Base-by-base conservation (phyloP, 2,888 invertebrate genomes). In the Druceiella hillmani region DNA sequence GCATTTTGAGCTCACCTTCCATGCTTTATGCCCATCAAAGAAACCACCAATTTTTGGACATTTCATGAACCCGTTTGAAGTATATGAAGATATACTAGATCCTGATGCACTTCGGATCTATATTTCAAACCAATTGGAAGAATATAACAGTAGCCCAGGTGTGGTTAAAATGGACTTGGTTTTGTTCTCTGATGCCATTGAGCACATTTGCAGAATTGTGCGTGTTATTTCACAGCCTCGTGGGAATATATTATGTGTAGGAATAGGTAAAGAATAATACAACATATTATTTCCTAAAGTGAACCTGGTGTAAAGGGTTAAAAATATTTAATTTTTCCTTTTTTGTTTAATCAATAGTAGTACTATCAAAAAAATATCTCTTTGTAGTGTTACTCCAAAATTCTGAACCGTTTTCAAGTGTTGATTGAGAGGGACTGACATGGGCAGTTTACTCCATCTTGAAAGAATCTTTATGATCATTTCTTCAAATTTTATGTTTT, bases 271-370 rank as follows among this genome's bases (percentile, higher is more conserved):
- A 40, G 15, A 17, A 14, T 22, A n/a, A n/a, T 22, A 22, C 22
- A 3, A 3, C 11, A 31, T 26, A 33, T 5, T 11, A 34, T 36
- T 12, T 42, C 45, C 50, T 17, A 49, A 79, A 83, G 87, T 49
- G 92, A 92, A 2, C 87, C 87, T 41, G 92, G 92, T 0, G 72
- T 92, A 6, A 87, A 87, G 58, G 87, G 87, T 20, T 66, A n/a
- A n/a, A n/a, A n/a, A n/a, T n/a, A n/a, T n/a, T n/a, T n/a, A n/a
- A n/a, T n/a, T n/a, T n/a, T n/a, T n/a, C n/a, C n/a, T n/a, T n/a
- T n/a, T n/a, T n/a, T n/a, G n/a, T n/a, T n/a, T n/a, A n/a, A n/a
- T n/a, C n/a, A n/a, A n/a, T n/a, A n/a, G n/a, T n/a, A n/a, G n/a
- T n/a, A n/a, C n/a, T n/a, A n/a, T n/a, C n/a, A n/a, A n/a, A n/a